phyloP scores from a whole-genome alignment of 2,888 invertebrate species.

The Axea sp. region DNA sequence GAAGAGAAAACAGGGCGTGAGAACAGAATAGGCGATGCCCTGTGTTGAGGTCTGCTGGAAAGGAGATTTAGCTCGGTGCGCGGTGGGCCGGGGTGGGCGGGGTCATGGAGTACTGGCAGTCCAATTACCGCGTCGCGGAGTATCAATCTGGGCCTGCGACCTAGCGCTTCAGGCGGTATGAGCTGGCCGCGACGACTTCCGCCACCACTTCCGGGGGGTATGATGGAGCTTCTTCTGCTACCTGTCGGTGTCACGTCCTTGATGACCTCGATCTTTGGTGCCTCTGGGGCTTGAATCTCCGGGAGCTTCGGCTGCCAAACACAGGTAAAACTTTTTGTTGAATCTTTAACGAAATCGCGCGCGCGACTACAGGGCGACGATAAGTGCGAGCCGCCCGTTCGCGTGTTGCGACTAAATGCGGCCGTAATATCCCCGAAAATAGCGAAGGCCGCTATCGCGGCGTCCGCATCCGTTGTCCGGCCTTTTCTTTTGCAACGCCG shows the following conservation, averaged over 20 bases:
- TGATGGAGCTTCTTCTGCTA: constrained; percentile 87
- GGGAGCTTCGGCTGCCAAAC: constrained; percentile 68
- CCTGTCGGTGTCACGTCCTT: constrained; percentile 88
- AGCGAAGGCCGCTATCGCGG: constrained; percentile 72
- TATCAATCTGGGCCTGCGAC: constrained; percentile 92
- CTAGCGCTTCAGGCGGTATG: constrained; percentile 92
- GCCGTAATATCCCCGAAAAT: constrained; percentile 77
- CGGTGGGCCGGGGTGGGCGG: background rate
- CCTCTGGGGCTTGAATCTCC: constrained; percentile 83
- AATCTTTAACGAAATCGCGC: constrained; percentile 20
- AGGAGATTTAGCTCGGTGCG: constrained; percentile 33
- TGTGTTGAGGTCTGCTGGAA: constrained; percentile 37
- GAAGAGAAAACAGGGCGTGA: too few species aligned
- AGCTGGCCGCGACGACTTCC: constrained; percentile 90
- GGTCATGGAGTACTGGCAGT: constrained; percentile 64
- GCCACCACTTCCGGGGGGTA: constrained; percentile 82
- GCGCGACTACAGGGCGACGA: constrained; percentile 60
- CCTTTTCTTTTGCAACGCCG: constrained; percentile 51
- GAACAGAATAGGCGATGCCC: too few species aligned
- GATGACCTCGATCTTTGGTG: constrained; percentile 93
- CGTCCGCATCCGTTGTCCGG: constrained; percentile 42
- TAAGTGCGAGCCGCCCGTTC: constrained; percentile 64
- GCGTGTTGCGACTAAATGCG: constrained; percentile 64
- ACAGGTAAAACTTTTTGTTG: constrained; percentile 13
- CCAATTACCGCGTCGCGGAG: constrained; percentile 95